Base-by-base conservation (phyloP, 2,797 vertebrate genomes). In the Xenopus petersii region DNA sequence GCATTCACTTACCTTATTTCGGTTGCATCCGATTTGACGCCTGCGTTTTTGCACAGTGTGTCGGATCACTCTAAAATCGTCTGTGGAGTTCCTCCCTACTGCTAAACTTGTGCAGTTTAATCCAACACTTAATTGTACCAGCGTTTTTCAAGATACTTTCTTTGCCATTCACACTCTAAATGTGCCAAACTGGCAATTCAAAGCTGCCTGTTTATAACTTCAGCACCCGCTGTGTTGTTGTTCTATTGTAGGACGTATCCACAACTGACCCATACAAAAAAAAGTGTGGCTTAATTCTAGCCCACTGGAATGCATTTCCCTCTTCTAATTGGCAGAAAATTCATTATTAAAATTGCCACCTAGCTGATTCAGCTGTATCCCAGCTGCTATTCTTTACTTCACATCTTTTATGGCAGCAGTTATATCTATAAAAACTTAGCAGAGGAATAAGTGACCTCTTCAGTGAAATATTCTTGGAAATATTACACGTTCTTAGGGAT, bases 401-500 rank as follows among this genome's bases (percentile, higher is more conserved):
- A 81, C 87, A 73, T 85, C 85, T 86, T 89, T 90, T 89, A 86
- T 89, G 87, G 87, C 82, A 77, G 84, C 79, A 87, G 51, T 88
- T 89, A 86, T 89, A 88, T 87, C 86, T 82, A 89, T 86, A 90
- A 88, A 91, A 88, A 86, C 87, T 85, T 90, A 88, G 85, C 80
- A 87, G 79, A 80, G 83, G 80, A 88, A 88, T 89, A 90, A 90
- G 84, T 89, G 75, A 86, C 74, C 80, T 90, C 88, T 88, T 82
- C 86, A 89, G 85, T 85, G 84, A 90, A 88, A 79, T 85, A 87
- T 86, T 74, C 74, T 73, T 81, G 81, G 77, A 86, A 87, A 83
- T 84, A 75, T 77, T 86, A 49, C 81, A 74, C 84, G 85, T 89
- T 82, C 81, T 82, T 87, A 85, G 87, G 75, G 81, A 88, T 88